phyloP scores from a whole-genome alignment of 1,140 invertebrate genomes.

The Neoseiulus cucumeris region DNA sequence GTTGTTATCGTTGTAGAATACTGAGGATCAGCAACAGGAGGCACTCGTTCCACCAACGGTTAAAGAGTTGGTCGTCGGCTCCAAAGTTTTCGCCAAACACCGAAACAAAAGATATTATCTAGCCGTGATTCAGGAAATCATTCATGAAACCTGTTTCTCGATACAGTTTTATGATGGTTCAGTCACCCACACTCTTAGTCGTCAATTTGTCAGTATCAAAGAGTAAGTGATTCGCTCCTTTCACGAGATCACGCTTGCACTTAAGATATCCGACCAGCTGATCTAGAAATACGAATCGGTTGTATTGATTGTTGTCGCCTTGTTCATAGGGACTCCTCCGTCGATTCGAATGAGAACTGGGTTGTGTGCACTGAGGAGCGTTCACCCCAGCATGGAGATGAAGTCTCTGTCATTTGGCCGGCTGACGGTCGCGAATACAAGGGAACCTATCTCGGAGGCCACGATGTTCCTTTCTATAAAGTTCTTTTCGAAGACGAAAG shows the following conservation, averaged over 20 bases:
- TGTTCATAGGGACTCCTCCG: too few species aligned
- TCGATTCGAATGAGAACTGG: background rate
- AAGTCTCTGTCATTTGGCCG: background rate
- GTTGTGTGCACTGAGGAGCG: background rate
- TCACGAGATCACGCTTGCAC: too few species aligned
- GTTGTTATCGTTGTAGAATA: too few species aligned
- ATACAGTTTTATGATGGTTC: conserved; percentile 44
- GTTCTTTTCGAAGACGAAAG: conserved; percentile 15
- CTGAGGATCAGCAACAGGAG: too few species aligned
- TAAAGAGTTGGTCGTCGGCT: conserved; percentile 25
- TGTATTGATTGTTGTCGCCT: too few species aligned
- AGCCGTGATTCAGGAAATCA: conserved; percentile 32
- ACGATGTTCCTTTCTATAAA: conserved; percentile 10
- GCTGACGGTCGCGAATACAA: background rate
- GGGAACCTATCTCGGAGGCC: background rate
- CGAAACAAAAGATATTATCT: conserved; percentile 41
- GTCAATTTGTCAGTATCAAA: conserved; percentile 21
- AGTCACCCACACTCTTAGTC: conserved; percentile 38
- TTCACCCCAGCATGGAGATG: background rate
- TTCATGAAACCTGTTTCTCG: conserved; percentile 34
- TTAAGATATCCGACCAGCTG: too few species aligned
- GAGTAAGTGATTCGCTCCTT: conserved; percentile 24
- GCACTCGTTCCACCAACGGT: background rate
- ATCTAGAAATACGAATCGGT: too few species aligned
- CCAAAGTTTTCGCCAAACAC: conserved; percentile 40